Percentiles rank a stretch among this genome's conserved stretches.
Evolutionary conservation across 2,113 vertebrate species (phyloP).

Genomic region (Trinectes maculatus): DNA sequence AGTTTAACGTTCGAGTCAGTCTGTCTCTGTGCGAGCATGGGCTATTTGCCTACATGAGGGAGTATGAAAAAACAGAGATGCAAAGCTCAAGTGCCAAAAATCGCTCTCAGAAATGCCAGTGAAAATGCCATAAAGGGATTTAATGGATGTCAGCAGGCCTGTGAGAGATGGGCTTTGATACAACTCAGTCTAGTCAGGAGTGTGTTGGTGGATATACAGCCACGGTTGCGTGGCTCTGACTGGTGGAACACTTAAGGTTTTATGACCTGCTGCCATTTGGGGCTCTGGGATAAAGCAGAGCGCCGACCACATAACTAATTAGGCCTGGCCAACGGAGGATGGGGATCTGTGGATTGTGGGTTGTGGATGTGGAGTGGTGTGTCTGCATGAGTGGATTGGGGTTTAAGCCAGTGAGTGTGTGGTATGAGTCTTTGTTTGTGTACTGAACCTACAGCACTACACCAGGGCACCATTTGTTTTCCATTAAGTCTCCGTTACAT

Average conservation of each 20-base stretch:
- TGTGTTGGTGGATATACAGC: conserved; percentile 83
- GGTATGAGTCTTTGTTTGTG: conserved; percentile 40
- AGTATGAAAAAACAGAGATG: conserved; percentile 54
- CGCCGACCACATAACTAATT: conserved; percentile 85
- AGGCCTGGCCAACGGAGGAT: conserved; percentile 70
- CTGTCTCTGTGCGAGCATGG: conserved; percentile 22
- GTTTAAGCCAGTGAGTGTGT: conserved; percentile 61
- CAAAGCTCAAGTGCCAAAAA: conserved; percentile 71
- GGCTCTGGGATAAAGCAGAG: conserved; percentile 75
- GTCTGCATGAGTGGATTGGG: conserved; percentile 46
- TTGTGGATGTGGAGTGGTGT: conserved; percentile 48
- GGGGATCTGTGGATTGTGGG: conserved; percentile 68
- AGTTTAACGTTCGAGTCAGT: conserved; percentile 28
- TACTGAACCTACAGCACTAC: conserved; percentile 76
- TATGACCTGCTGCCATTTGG: conserved; percentile 85
- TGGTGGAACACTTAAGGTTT: conserved; percentile 89
- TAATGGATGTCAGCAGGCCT: conserved; percentile 77
- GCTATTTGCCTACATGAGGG: conserved; percentile 45
- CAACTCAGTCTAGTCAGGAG: conserved; percentile 66
- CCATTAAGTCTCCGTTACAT: conserved; percentile 76
- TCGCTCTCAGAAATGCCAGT: conserved; percentile 70
- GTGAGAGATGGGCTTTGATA: conserved; percentile 80
- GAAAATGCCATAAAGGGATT: conserved; percentile 82
- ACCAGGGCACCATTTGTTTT: conserved; percentile 78
- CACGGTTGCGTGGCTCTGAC: conserved; percentile 74